These are phyloP conservation scores for Anoplophora glabripennis DNA, from an alignment of 1,140 invertebrate species.

Conservation along the genomic window DNA sequence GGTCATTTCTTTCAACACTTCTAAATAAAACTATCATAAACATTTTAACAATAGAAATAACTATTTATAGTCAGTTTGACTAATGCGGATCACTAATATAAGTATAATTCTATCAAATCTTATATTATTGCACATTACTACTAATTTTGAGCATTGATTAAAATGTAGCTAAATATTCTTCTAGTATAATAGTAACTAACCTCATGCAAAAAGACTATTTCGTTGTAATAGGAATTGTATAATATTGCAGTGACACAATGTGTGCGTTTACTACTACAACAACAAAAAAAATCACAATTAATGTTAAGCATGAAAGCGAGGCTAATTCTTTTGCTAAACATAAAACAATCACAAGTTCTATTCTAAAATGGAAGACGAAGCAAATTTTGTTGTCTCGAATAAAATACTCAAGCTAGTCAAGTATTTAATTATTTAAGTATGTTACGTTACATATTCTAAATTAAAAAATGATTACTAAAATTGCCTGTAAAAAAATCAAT, in stretches of 20 bases:
- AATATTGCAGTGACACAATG: background rate
- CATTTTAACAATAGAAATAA: conserved; percentile 1
- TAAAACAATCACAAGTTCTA: conserved; percentile 22
- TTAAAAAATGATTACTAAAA: conserved; percentile 15
- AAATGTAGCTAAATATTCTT: conserved; percentile 3
- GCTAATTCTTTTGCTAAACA: conserved; percentile 8
- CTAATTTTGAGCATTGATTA: conserved; percentile 25
- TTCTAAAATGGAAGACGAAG: conserved; percentile 28
- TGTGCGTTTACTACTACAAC: conserved; percentile 14
- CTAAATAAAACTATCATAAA: too few species aligned
- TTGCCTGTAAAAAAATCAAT: conserved; percentile 3
- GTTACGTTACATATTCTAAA: conserved; percentile 14
- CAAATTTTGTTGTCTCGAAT: conserved; percentile 28
- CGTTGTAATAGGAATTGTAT: conserved; percentile 19
- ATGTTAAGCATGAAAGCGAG: conserved; percentile 11
- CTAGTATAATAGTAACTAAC: conserved; percentile 3
- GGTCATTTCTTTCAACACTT: background rate
- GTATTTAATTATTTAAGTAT: too few species aligned
- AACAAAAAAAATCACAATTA: conserved; percentile 20
- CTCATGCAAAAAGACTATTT: conserved; percentile 1
- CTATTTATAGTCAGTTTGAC: conserved; percentile 27
- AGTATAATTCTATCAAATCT: conserved; percentile 20
- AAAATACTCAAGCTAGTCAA: conserved; percentile 5
- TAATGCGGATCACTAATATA: conserved; percentile 26
- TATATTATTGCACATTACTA: conserved; percentile 34